These are phyloP conservation scores for Ophion costatus DNA, from an alignment of 2,888 invertebrate species.

Conservation along the genomic window DNA sequence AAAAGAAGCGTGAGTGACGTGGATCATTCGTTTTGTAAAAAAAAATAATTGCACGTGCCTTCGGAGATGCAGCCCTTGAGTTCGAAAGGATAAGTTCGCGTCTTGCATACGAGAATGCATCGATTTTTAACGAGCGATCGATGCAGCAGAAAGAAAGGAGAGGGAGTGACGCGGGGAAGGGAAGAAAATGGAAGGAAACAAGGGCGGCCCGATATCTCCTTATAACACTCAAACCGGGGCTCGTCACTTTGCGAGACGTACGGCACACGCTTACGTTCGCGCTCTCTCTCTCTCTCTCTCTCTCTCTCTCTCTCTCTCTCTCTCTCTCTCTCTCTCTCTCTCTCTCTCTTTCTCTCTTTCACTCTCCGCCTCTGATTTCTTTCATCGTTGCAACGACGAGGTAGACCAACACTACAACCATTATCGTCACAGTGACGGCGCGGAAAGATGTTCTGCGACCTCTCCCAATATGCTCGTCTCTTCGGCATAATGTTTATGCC, in stretches of 20 bases:
- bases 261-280: constrained; percentile 26
- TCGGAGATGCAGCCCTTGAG: neutral
- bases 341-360: no score
- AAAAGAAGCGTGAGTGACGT: neutral
- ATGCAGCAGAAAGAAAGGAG: constrained; percentile 32
- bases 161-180: neutral
- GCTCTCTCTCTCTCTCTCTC: neutral
- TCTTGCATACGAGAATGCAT: constrained; percentile 45
- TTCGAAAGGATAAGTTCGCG: constrained; percentile 11
- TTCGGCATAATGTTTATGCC: constrained; percentile 69
- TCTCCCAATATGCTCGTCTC: constrained; percentile 54
- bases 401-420: constrained; percentile 27
- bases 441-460: constrained; percentile 55
- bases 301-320: neutral
- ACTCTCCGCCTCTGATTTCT: constrained; percentile 11
- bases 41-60: constrained; percentile 15
- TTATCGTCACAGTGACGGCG: constrained; percentile 29
- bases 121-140: constrained; percentile 20
- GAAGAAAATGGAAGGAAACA: neutral
- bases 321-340: neutral
- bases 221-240: constrained; percentile 39
- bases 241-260: constrained; percentile 48
- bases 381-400: constrained; percentile 3
- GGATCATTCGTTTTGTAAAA: neutral
- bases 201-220: constrained; percentile 39